phyloP scores from a whole-genome alignment of 2,888 invertebrate genomes.

The Carterocephalus palaemon region DNA sequence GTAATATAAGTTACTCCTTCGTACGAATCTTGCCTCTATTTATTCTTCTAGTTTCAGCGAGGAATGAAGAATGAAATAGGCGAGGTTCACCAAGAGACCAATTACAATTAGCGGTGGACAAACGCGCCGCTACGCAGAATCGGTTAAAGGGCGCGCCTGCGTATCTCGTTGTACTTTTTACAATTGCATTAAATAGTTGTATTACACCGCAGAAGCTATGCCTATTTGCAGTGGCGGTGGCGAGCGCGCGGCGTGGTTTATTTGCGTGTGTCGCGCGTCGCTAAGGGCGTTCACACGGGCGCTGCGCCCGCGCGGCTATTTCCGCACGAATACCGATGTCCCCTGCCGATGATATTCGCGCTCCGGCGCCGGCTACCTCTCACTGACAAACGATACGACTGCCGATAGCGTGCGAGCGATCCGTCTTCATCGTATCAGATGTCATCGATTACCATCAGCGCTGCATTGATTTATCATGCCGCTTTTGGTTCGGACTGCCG shows the following conservation, averaged over 20 bases:
- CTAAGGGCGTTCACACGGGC: conserved; percentile 65
- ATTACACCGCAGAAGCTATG: conserved; percentile 40
- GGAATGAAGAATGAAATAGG: too few species aligned
- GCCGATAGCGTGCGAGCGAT: conserved; percentile 39
- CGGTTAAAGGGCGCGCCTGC: conserved; percentile 7
- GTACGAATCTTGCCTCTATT: conserved; percentile 26
- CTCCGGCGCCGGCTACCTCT: conserved; percentile 14
- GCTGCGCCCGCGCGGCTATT: conserved; percentile 30
- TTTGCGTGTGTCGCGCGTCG: conserved; percentile 70
- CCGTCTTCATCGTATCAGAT: conserved; percentile 45
- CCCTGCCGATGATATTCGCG: conserved; percentile 31
- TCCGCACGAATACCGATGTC: conserved; percentile 40
- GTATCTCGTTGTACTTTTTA: conserved; percentile 36
- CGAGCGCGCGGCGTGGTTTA: conserved; percentile 48
- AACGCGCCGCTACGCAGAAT: conserved; percentile 15
- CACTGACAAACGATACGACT: conserved; percentile 44
- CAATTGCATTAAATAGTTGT: conserved; percentile 43
- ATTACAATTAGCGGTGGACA: conserved; percentile 15
- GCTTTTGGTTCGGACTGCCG: conserved; percentile 2
- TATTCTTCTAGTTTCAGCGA: conserved; percentile 2
- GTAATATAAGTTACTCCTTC: conserved; percentile 52
- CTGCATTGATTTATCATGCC: conserved; percentile 42
- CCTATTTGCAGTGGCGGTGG: conserved; percentile 36
- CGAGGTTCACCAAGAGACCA: conserved; percentile 1
- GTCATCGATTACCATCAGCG: conserved; percentile 44